Evolutionary conservation across 2,888 invertebrate genomes (phyloP).

Genomic region (Oxyteleia sp.): DNA sequence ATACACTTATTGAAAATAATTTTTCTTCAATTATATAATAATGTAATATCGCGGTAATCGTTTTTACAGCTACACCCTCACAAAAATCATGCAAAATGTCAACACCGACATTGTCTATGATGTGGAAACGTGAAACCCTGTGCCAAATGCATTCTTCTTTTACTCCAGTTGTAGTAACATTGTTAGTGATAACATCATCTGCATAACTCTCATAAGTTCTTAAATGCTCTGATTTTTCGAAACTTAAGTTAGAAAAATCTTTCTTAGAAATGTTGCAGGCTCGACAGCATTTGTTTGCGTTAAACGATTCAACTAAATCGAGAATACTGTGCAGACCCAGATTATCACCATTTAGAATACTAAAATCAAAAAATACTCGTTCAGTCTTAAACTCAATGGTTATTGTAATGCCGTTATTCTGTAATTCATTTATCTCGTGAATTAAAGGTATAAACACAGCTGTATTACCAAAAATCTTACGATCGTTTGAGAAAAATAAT

Average conservation of each 20-base stretch:
- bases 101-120: constrained; percentile 7
- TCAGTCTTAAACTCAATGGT: background rate
- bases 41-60: constrained; percentile 16
- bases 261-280: constrained; percentile 3
- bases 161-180: constrained; percentile 13
- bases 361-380: constrained; percentile 31
- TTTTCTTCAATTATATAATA: constrained; percentile 15
- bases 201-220: background rate
- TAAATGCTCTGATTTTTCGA: background rate
- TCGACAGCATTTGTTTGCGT: constrained; percentile 19
- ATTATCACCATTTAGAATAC: constrained; percentile 23
- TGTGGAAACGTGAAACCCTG: constrained; percentile 15
- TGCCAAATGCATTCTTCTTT: constrained; percentile 13
- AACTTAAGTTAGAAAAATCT: background rate
- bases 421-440: constrained; percentile 21
- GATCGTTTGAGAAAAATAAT: constrained; percentile 25
- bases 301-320: constrained; percentile 23
- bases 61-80: constrained; percentile 18
- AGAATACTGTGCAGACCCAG: constrained; percentile 24
- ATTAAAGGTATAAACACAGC: constrained; percentile 1
- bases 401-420: constrained; percentile 4
- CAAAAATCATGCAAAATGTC: constrained; percentile 38
- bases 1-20: constrained; percentile 1
- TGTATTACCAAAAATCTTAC: constrained; percentile 2
- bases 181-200: background rate